These are phyloP conservation scores for Syndactyla subalaris DNA, from an alignment of 2,797 vertebrate genomes.

Conservation along the genomic window DNA sequence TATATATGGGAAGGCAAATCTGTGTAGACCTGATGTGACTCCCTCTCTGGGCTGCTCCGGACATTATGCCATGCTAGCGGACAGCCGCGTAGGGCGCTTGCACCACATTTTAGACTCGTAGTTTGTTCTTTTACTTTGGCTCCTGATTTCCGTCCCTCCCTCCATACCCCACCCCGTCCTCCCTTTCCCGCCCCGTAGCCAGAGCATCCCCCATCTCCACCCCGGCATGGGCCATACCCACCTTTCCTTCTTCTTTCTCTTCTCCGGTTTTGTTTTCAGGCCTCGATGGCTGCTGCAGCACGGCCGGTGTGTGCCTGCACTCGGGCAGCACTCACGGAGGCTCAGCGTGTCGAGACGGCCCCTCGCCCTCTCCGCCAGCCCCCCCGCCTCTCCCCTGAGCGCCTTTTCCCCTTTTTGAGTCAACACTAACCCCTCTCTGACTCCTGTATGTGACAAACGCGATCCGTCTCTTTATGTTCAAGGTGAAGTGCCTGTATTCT, in stretches of 20 bases:
- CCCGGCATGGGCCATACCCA: constrained; percentile 50
- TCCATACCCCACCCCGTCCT: constrained; percentile 45
- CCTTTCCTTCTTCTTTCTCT: constrained; percentile 66
- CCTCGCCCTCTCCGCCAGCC: constrained; percentile 21
- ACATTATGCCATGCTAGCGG: constrained; percentile 73
- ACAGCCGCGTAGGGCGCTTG: constrained; percentile 71
- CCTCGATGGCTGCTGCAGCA: constrained; percentile 48
- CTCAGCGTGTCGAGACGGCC: constrained; percentile 53
- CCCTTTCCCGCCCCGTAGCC: constrained; percentile 53
- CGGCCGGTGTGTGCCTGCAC: background rate
- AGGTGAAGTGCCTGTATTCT: constrained; percentile 76
- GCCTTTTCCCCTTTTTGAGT: constrained; percentile 57
- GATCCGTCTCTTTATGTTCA: constrained; percentile 74
- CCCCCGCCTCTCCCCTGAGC: background rate
- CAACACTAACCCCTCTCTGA: constrained; percentile 70
- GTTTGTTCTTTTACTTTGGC: constrained; percentile 71
- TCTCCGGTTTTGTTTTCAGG: constrained; percentile 61
- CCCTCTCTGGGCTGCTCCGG: constrained; percentile 75
- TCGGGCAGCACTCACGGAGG: background rate
- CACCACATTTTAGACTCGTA: constrained; percentile 74
- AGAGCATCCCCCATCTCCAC: constrained; percentile 45
- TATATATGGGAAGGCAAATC: constrained; percentile 77
- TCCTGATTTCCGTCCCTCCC: constrained; percentile 63
- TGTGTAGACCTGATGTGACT: constrained; percentile 77
- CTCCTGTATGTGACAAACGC: constrained; percentile 72